A percentile compares a stretch with the other conserved stretches of the same genome.
Conservation (phyloP, 1,140 invertebrate species). For the Brachystomella parvula region DNA sequence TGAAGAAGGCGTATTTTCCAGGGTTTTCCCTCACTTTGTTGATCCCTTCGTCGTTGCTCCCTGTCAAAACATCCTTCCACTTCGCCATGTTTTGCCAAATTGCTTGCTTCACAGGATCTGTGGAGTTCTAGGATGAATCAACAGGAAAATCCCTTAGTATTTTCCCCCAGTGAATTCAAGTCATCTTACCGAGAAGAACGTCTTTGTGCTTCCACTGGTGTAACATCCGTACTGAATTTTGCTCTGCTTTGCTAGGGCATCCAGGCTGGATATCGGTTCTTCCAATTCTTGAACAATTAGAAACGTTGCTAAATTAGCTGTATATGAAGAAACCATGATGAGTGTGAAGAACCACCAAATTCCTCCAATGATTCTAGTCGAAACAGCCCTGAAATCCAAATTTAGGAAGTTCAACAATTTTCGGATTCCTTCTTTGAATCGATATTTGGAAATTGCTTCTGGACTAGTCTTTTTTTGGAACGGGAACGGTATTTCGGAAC, state of each 20-base stretch:
- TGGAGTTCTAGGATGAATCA: conserved; percentile 37
- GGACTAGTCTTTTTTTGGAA: too few species aligned
- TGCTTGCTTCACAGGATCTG: conserved; percentile 79
- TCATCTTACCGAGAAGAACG: conserved; percentile 70
- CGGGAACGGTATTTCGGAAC: too few species aligned
- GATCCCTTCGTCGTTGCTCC: conserved; percentile 75
- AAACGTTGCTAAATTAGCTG: conserved; percentile 94
- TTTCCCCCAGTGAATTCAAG: not conserved
- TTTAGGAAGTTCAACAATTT: too few species aligned
- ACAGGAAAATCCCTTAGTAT: conserved; percentile 10
- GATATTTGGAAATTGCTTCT: too few species aligned
- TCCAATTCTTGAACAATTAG: conserved; percentile 93
- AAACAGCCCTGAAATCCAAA: conserved; percentile 44
- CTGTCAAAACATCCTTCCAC: conserved; percentile 72
- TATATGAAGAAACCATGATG: conserved; percentile 98
- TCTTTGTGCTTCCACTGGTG: conserved; percentile 82
- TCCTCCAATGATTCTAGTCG: conserved; percentile 46
- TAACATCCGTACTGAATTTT: conserved; percentile 95
- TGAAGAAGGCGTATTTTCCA: conserved; percentile 81
- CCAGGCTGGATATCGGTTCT: conserved; percentile 88
- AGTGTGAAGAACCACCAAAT: conserved; percentile 98
- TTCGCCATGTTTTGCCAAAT: conserved; percentile 85
- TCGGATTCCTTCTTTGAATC: not conserved
- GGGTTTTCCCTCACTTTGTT: conserved; percentile 73
- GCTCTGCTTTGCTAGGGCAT: conserved; percentile 92